phyloP scores from a whole-genome alignment of 2,797 vertebrate species.

The Kryptopterus vitreolus region DNA sequence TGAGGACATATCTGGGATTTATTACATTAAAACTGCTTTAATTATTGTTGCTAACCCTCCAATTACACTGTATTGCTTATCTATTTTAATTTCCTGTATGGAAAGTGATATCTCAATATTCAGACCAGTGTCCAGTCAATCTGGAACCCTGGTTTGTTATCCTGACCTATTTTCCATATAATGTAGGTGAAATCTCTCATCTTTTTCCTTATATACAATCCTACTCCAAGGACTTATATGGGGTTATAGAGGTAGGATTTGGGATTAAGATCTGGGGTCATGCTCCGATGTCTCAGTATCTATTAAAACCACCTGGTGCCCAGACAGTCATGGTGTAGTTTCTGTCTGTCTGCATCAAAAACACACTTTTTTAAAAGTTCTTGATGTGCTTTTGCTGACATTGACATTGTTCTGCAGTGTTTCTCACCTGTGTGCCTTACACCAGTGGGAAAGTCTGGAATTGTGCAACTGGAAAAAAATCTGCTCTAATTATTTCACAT shows the following conservation, averaged over 20 bases:
- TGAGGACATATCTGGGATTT: conserved; percentile 62
- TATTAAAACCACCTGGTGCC: conserved; percentile 39
- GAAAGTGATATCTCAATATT: conserved; percentile 18
- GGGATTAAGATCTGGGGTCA: conserved; percentile 3
- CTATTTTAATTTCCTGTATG: conserved; percentile 10
- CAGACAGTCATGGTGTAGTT: conserved; percentile 37
- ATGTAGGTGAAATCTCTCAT: conserved; percentile 63
- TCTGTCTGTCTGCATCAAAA: conserved; percentile 35
- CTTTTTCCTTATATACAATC: conserved; percentile 49
- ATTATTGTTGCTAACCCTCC: conserved; percentile 1
- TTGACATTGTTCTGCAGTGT: conserved; percentile 25
- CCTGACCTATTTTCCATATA: conserved; percentile 48
- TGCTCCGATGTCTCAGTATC: background rate
- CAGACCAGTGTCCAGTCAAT: conserved; percentile 54
- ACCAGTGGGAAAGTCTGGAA: conserved; percentile 32
- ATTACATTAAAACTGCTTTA: conserved; percentile 46
- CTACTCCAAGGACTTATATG: conserved; percentile 20
- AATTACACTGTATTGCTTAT: background rate
- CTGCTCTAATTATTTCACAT: conserved; percentile 30
- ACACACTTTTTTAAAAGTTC: conserved; percentile 16
- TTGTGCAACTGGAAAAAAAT: conserved; percentile 39
- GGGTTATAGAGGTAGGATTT: conserved; percentile 1
- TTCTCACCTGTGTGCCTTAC: conserved; percentile 43
- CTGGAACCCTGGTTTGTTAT: conserved; percentile 65
- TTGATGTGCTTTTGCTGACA: conserved; percentile 8